Evolutionary conservation across 1,140 invertebrate species (phyloP), one percentile per base, ranked within the genome.

Genomic region (Drosophila quadrilineata): DNA sequence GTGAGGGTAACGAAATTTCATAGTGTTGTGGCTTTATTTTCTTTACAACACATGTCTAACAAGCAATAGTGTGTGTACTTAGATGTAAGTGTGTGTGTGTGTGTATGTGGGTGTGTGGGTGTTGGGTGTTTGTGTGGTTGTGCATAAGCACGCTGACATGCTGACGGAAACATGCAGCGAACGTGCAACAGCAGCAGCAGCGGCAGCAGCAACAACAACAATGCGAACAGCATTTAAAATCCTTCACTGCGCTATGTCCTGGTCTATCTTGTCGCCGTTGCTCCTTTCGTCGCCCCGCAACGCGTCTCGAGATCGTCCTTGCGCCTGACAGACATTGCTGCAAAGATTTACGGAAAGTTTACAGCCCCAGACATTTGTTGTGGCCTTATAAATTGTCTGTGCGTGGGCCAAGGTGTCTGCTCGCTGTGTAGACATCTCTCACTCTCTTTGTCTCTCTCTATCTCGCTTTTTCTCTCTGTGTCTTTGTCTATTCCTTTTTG

Each of bases 341-440:
- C 75, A 71, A 84, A 82, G 77, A 77, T 73, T 84, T 84, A 74
- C 79, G 59, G 56, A 73, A 82, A 84, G 69, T 82, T 82, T 82
- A 84, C 77, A 82, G 77, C 77, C 59, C 53, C 77, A 77, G 77
- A 82, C 77, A 82, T 84, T 77, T 82, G 77, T 84, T 82, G 77
- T 77, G 77, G 79, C 77, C 75, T 82, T 82, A 82, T 82, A 82
- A 82, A 82, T 82, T 84, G 77, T 82, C 73, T 66, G 73, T 73
- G 69, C 77, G 77, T 82, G 73, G 76, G 77, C 77, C 76, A 82
- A 82, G 63, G 77, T 76, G 59, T 41, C 19, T 26, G 40, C 56
- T 38, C 53, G 36, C 56, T 38, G 36, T 45, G 19, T 59, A 59
- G 56, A 24, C 31, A 22, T 9, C 16, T 36, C 31, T 16, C 6